Conservation (phyloP, 1,140 invertebrate genomes). For the Capitella teleta region DNA sequence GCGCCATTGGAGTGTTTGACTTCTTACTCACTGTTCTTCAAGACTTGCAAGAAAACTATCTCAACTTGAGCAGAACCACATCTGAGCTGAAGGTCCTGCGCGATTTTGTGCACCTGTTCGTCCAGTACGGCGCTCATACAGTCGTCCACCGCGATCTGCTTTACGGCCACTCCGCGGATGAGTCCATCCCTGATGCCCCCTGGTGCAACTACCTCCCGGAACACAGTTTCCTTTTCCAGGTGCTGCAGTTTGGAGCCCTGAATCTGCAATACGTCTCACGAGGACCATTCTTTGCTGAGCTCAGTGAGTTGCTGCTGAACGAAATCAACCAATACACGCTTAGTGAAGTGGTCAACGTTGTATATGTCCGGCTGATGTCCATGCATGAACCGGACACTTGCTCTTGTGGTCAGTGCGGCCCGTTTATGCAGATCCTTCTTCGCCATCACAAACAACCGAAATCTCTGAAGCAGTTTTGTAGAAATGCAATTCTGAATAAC, state of each 20-base stretch:
- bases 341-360: not conserved
- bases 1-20: not conserved
- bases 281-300: not conserved
- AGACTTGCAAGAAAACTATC: not conserved
- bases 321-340: not conserved
- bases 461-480: slow-evolving; percentile 2
- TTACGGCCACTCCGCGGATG: not conserved
- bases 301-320: not conserved
- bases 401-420: not conserved
- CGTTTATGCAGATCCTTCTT: not conserved
- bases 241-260: slow-evolving; percentile 1
- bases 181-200: not conserved
- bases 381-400: not conserved
- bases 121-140: slow-evolving; percentile 1
- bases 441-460: not conserved
- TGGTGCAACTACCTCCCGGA: no score
- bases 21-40: not conserved
- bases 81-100: not conserved
- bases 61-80: not conserved
- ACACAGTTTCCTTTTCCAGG: slow-evolving; percentile 5
- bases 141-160: not conserved
- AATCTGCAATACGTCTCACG: not conserved
- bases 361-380: not conserved
- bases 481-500: not conserved
- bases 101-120: not conserved